Base-by-base conservation (phyloP, 2,113 vertebrate genomes). In the Leptocoma aspasia region DNA sequence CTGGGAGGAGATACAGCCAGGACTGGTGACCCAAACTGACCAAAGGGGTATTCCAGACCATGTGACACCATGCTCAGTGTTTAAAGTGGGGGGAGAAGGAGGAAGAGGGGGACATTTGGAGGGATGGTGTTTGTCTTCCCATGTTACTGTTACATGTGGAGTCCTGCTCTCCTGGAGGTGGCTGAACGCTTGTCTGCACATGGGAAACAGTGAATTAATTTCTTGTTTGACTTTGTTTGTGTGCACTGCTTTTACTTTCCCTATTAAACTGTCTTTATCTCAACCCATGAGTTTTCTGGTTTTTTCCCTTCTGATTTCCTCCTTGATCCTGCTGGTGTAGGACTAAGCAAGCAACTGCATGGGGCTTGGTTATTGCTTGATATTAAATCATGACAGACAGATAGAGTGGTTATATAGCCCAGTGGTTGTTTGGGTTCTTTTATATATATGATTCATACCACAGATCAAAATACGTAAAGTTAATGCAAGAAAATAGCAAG, bases 81-180 rank as follows among this genome's bases (percentile, higher is more conserved):
- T 27, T 56, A 33, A 56, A 33, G 17, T 3, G 18, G 35, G 8
- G 26, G 13, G 56, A 56, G 35, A 64, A 49, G 17, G 28, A 49
- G 35, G 44, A 42, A 14, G 31, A 6, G 4, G 7, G 31, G 26
- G 12, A 6, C 10, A 23, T 50, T 50, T 57, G 18, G 22, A 50
- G 18, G 42, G 20, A 64, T 35, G 13, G 6, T 2, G 0, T 28
- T 81, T 72, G 42, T 37, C 37, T 28, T 49, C 27, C 31, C 22
- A 37, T 31, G 30, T 27, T 5, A 19, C 27, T 0, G 0, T 33
- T 52, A 20, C 2, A 3, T 5, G 5, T 24, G 10, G 37, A 8
- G 13, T 6, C 60, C 27, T 20, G 68, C 9, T 39, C 28, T 81
- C 44, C 52, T 24, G 10, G 33, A 37, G 33, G 39, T n/a, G 19